Evolutionary conservation across 2,113 vertebrate species (phyloP).

Genomic region (Aptenodytes patagonicus): DNA sequence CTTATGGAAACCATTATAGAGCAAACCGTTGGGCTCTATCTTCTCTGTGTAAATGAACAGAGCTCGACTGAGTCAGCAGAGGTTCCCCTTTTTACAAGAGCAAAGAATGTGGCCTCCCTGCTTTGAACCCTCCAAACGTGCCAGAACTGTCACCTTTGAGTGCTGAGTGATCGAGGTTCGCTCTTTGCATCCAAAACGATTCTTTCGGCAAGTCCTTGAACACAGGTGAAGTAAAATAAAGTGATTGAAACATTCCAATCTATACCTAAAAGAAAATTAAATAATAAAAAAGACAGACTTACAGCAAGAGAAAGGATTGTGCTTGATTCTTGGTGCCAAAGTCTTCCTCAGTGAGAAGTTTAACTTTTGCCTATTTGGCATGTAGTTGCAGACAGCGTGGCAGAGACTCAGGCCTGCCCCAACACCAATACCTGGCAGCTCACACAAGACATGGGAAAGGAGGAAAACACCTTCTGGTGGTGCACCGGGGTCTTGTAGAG

Average conservation of each 20-base stretch:
- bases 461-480: not conserved
- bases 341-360: not conserved
- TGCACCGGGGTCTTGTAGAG: not conserved
- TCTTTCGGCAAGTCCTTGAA: not conserved
- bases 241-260: not conserved
- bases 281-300: not conserved
- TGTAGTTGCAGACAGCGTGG: rapidly evolving
- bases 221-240: not conserved
- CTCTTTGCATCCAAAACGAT: not conserved
- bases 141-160: slow-evolving; percentile 19
- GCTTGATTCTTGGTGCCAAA: not conserved
- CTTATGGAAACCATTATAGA: slow-evolving; percentile 42
- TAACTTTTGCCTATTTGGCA: not conserved
- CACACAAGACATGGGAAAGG: not conserved
- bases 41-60: not conserved
- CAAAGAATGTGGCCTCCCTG: not conserved
- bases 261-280: not conserved
- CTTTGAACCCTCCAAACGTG: not conserved
- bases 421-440: not conserved
- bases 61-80: not conserved
- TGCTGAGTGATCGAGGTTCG: not conserved
- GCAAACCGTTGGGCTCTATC: not conserved
- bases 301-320: not conserved
- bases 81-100: not conserved
- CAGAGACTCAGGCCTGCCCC: not conserved